Evolutionary conservation across 2,888 invertebrate species (phyloP).

Genomic region (Adelphocoris suturalis): DNA sequence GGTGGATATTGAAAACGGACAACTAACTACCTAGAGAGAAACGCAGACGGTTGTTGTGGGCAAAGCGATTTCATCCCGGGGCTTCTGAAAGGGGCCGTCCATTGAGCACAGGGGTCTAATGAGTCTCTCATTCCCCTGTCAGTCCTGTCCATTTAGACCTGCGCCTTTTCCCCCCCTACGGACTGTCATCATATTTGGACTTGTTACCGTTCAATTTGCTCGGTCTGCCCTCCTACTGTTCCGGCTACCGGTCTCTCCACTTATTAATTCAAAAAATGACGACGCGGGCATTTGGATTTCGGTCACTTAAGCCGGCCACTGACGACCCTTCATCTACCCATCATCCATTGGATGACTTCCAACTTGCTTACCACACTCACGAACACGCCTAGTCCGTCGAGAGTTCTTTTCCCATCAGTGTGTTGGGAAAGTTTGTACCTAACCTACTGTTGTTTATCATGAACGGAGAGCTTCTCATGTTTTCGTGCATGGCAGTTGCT

Average conservation of each 20-base stretch:
- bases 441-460: too few relatives aligned
- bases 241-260: conserved; percentile 58
- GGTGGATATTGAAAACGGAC: conserved; percentile 28
- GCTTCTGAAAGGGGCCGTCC: not conserved
- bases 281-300: conserved; percentile 24
- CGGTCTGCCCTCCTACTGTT: conserved; percentile 36
- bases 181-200: conserved; percentile 71
- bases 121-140: conserved; percentile 57
- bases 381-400: too few relatives aligned
- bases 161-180: conserved; percentile 41
- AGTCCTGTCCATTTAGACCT: conserved; percentile 54
- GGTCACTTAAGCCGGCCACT: conserved; percentile 1
- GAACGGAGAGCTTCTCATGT: too few relatives aligned
- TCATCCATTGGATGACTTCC: too few relatives aligned
- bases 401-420: too few relatives aligned
- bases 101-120: conserved; percentile 64
- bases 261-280: conserved; percentile 52
- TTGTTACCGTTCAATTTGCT: conserved; percentile 69
- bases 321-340: too few relatives aligned
- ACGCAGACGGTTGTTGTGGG: not conserved
- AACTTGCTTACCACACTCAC: too few relatives aligned
- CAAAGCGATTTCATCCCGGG: conserved; percentile 19
- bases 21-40: not conserved
- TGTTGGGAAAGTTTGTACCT: too few relatives aligned
- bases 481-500: too few relatives aligned